phyloP scores from a whole-genome alignment of 2,797 vertebrate species.

The Typhlichthys subterraneus region DNA sequence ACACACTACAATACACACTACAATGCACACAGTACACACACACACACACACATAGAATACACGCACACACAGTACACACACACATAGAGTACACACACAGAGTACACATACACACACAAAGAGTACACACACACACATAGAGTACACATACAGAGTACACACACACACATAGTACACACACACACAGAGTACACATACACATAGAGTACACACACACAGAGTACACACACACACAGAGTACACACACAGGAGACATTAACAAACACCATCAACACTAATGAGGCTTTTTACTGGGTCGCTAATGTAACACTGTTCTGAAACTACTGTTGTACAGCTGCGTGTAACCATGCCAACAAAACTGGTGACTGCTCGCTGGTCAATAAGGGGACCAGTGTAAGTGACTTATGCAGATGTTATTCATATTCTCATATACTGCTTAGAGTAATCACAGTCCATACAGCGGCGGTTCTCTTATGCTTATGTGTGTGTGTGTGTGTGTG shows the following conservation, averaged over 20 bases:
- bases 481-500: not conserved
- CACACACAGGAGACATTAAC: conserved; percentile 2
- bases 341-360: conserved; percentile 11
- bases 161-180: too few species aligned
- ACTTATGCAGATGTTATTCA: not conserved
- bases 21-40: not conserved
- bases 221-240: conserved; percentile 3
- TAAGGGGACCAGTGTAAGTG: not conserved
- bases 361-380: not conserved
- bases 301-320: conserved; percentile 4
- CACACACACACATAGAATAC: not conserved
- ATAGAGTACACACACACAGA: not conserved
- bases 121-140: conserved; percentile 4
- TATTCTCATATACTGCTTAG: too few species aligned
- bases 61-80: not conserved
- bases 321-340: conserved; percentile 2
- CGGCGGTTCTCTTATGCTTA: too few species aligned
- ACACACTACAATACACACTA: conserved; percentile 7
- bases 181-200: too few species aligned
- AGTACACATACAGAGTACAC: too few species aligned
- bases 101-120: not conserved
- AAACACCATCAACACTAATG: not conserved
- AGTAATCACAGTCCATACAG: too few species aligned
- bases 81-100: not conserved
- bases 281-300: conserved; percentile 9